These are phyloP conservation scores for Listrodromus nycthemerus DNA, from an alignment of 2,888 invertebrate genomes.

Conservation along the genomic window DNA sequence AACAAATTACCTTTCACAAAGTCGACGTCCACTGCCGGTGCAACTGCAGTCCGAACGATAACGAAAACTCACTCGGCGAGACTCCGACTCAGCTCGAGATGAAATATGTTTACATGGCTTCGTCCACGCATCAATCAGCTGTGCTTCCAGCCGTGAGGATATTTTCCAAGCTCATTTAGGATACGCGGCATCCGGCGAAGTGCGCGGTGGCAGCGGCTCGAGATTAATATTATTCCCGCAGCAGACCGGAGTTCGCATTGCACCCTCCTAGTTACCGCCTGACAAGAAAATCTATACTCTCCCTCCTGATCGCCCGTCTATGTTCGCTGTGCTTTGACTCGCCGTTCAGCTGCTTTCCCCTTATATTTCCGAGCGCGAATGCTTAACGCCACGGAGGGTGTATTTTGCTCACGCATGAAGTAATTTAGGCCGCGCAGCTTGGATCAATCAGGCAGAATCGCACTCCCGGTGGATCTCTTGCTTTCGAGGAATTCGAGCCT, in stretches of 20 bases:
- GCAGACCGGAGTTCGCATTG: conserved; percentile 68
- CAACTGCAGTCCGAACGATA: background rate
- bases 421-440: background rate
- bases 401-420: background rate
- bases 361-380: conserved; percentile 29
- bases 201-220: conserved; percentile 8
- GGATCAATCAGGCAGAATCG: conserved; percentile 10
- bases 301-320: conserved; percentile 22
- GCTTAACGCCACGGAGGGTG: conserved; percentile 1
- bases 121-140: background rate
- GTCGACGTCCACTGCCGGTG: no score
- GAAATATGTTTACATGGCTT: background rate
- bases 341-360: conserved; percentile 27
- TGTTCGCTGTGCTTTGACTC: conserved; percentile 30
- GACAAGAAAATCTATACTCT: conserved; percentile 71
- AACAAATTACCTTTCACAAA: no score
- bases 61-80: background rate
- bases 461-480: background rate
- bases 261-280: conserved; percentile 56
- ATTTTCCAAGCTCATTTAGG: conserved; percentile 12
- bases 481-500: background rate
- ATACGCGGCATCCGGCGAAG: conserved; percentile 56
- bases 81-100: background rate
- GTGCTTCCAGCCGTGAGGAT: background rate
- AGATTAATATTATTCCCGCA: conserved; percentile 72